Evolutionary conservation across 2,888 invertebrate genomes (phyloP), one percentile per base, ranked within the genome.

Genomic region (Plebejus argus): DNA sequence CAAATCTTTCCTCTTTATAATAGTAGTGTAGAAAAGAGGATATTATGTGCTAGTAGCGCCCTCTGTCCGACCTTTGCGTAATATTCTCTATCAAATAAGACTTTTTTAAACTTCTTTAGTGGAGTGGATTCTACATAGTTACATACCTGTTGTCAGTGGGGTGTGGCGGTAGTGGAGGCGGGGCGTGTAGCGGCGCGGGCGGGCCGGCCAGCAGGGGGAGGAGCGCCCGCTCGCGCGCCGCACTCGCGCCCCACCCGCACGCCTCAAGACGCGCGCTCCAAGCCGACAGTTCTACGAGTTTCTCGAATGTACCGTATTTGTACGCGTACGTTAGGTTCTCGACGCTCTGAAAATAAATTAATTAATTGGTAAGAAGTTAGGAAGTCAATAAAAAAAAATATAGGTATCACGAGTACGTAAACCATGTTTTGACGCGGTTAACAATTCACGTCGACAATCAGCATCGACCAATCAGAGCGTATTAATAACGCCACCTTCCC

Each of bases 301-400:
- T 98, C 82, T 97, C 96, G 93, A 99, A 99, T 71, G 99, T 98
- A 15, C 99, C 99, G 90, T 97, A 99, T 87, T 99, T 98, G 93
- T 99, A 99, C 10, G 98, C 97, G 85, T 97, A 96, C 39, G 98
- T 97, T 77, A 99, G 95, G 88, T 98, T 98, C 89, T 99, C 99
- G 75, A 98, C 96, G 84, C 98, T 97, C 97, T 98, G 66, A 18
- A 33, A 66, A 66, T 66, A 66, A 0, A 10, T 56, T 56, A 0
- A 10, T 56, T 56, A 39, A 39, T 39, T 39, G 39, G 10, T 39
- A 39, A 39, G 39, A 39, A 39, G 39, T 39, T 10, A 39, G 39
- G 39, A 39, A 39, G 39, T 39, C 2, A 39, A 39, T 10, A 39
- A 39, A 10, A 3, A 39, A 39, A 8, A 8, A 1, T 39, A 8